Conservation (phyloP, 2,888 invertebrate species). For the Catotricha subobsoleta region DNA sequence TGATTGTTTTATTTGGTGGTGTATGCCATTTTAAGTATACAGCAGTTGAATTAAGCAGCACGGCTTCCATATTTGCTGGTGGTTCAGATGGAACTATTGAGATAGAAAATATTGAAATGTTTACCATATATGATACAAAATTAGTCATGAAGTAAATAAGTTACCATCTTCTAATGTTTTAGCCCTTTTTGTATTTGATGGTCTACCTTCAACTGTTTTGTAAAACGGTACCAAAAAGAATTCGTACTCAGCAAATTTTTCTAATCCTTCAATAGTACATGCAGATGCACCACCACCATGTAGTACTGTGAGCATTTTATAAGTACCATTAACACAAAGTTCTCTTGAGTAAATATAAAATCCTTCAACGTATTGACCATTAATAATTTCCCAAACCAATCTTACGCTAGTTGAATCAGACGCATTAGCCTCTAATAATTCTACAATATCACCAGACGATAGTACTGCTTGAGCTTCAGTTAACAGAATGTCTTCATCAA, state of each 20-base stretch:
- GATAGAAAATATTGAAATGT: conserved; percentile 12
- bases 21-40: conserved; percentile 72
- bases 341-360: conserved; percentile 62
- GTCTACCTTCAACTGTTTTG: conserved; percentile 69
- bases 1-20: conserved; percentile 52
- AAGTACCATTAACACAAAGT: conserved; percentile 25
- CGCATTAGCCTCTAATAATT: conserved; percentile 64
- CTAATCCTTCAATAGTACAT: conserved; percentile 57
- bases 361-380: conserved; percentile 63
- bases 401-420: conserved; percentile 69
- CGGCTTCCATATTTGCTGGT: conserved; percentile 67
- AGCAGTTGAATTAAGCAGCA: conserved; percentile 62
- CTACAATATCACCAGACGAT: conserved; percentile 53
- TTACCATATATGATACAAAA: background rate
- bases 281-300: conserved; percentile 54
- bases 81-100: conserved; percentile 72
- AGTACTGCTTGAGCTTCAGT: conserved; percentile 53
- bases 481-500: conserved; percentile 11
- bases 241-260: conserved; percentile 73
- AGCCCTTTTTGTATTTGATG: conserved; percentile 49
- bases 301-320: conserved; percentile 59
- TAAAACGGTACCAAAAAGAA: conserved; percentile 85
- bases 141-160: conserved; percentile 36
- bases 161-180: conserved; percentile 57
- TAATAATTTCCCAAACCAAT: conserved; percentile 69